Base-by-base conservation (phyloP, 2,113 vertebrate species). In the Ceyx margarethae region DNA sequence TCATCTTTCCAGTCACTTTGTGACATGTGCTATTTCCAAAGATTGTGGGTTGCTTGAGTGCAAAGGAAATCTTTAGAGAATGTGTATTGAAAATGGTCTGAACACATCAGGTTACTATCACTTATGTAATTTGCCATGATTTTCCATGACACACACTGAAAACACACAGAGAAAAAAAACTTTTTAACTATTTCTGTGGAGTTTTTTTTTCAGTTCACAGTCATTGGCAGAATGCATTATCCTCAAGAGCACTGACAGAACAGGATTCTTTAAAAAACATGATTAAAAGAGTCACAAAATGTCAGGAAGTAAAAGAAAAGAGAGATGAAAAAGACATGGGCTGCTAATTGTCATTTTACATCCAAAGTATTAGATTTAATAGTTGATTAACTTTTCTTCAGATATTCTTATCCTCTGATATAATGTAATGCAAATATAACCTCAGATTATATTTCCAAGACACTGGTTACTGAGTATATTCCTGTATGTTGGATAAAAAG, bases 181-280 rank as follows among this genome's bases (percentile, higher is more conserved):
- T 53, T 20, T 91, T 84, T 40, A 77, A 60, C 22, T 40, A n/a
- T 77, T 96, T 76, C 45, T 66, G 29, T 8, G 26, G 9, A 6
- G 15, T 19, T 31, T 15, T 37, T 37, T 19, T 61, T 61, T 66
- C 72, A 5, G 65, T 40, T 74, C 26, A 13, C 26, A 90, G 26
- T 4, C 40, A 78, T 64, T 93, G 85, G 25, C 79, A 83, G 69
- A 85, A 64, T 18, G 15, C 28, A 67, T 90, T 88, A 91, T 72
- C 23, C 29, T 87, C 73, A 64, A 81, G 53, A 94, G 18, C 29
- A 72, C 57, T 81, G 80, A 71, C 56, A 90, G 79, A 74, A 67
- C 7, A 95, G 28, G 15, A 90, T 96, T 74, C 37, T 81, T 88
- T 83, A 88, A 91, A 91, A 88, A 88, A 85, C n/a, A 61, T 53